Conservation (phyloP, 2,888 invertebrate species). For the Alviniconcha strummeri region DNA sequence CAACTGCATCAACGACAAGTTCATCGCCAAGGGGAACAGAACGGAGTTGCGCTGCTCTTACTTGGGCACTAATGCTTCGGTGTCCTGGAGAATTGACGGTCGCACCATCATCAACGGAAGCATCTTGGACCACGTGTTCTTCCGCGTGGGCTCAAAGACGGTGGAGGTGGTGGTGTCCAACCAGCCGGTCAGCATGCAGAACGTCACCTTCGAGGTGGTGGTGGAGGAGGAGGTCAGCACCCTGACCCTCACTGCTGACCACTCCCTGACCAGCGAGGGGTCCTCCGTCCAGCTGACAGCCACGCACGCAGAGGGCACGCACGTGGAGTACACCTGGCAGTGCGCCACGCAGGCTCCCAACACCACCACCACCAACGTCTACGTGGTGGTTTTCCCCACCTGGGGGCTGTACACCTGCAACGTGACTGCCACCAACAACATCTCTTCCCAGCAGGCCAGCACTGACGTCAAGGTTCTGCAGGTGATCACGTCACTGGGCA, state of each 20-base stretch:
- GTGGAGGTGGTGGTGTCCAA: constrained; percentile 11
- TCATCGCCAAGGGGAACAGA: not conserved
- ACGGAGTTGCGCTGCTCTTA: constrained; percentile 18
- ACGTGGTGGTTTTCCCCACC: constrained; percentile 31
- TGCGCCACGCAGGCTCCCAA: constrained; percentile 21
- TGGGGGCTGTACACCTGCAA: constrained; percentile 43
- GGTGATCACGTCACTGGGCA: constrained; percentile 10
- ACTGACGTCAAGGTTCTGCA: constrained; percentile 14
- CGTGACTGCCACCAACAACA: constrained; percentile 41
- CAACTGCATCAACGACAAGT: constrained; percentile 24
- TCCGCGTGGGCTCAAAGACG: not conserved
- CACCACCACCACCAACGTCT: constrained; percentile 22
- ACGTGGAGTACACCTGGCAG: constrained; percentile 40
- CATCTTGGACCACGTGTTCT: not conserved
- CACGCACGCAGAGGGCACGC: constrained; percentile 36
- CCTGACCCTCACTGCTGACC: constrained; percentile 18
- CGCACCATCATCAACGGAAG: not conserved
- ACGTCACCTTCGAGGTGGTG: constrained; percentile 7
- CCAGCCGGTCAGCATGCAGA: not conserved
- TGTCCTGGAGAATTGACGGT: not conserved
- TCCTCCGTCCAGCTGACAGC: constrained; percentile 27
- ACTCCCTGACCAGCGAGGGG: constrained; percentile 25
- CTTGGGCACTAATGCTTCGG: constrained; percentile 23
- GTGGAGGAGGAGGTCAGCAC: constrained; percentile 24
- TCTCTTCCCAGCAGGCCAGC: constrained; percentile 9